Evolutionary conservation across 2,888 invertebrate species (phyloP), one percentile per base, ranked within the genome.

Genomic region (Lycocerus yunnanus): DNA sequence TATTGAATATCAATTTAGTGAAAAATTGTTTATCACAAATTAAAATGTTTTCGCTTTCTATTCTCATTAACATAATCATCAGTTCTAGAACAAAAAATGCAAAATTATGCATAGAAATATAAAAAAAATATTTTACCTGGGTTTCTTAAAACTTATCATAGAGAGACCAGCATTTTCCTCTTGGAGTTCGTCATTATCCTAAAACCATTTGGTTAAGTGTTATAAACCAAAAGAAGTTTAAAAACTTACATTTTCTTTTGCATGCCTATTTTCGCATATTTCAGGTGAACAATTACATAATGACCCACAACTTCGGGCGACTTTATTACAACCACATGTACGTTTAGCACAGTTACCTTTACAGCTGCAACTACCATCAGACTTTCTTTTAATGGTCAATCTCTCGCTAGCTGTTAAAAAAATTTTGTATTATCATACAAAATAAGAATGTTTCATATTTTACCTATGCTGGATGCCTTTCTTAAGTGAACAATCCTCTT

Each of bases 341-440:
- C 89, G 88, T 27, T 88, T 89, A 73, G 87, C 84, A 81, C 93
- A 93, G 66, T 88, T 88, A 2, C 90, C 90, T 82, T 91, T 90
- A 79, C 93, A 93, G 0, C 86, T 84, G 85, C 93, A 93, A 0
- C 89, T 84, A 1, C 91, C 92, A 81, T 91, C 90, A 2, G 88
- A 89, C 59, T 88, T 86, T 21, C 92, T 88, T 85, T 92, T 92
- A 0, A 79, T 65, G 16, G 74, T 72, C 13, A 69, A 66, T 15
- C 24, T 58, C 15, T 66, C 61, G 11, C n/a, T 59, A 11, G n/a
- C 68, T 20, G 14, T 43, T n/a, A n/a, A 6, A 43, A 13, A 13
- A 13, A 27, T 11, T 24, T 24, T 24, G 11, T 13, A 11, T 1
- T 21, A 21, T 1, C 3, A 21, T 6, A 21, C 3, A 21, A 24